A percentile compares a stretch with the other conserved stretches of the same genome.
phyloP scores from a whole-genome alignment of 2,113 vertebrate genomes.

The Neogobius melanostomus region DNA sequence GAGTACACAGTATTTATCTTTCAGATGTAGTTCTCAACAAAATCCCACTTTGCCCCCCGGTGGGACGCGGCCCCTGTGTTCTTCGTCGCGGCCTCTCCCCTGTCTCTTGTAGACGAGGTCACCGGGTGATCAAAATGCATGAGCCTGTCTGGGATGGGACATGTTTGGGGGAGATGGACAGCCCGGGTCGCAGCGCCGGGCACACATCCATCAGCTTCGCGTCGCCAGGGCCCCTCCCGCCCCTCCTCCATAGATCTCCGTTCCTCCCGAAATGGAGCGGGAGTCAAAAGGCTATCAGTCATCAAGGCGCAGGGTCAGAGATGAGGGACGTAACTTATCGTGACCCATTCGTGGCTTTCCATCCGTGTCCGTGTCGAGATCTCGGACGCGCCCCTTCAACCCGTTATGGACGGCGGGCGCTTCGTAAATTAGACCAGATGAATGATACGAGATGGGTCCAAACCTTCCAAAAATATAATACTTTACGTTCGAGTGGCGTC shows the following conservation, averaged over 20 bases:
- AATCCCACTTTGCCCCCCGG: too few species aligned
- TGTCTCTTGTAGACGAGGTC: neutral
- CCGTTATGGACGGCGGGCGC: neutral
- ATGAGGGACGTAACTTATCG: conserved; percentile 4
- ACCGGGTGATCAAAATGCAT: neutral
- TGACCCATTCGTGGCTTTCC: neutral
- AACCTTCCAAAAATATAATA: too few species aligned
- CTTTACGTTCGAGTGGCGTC: too few species aligned
- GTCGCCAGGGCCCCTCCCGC: conserved; percentile 24
- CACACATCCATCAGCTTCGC: conserved; percentile 37
- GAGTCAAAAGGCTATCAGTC: conserved; percentile 2
- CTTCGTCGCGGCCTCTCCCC: too few species aligned
- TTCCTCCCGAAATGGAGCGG: conserved; percentile 13
- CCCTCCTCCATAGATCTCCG: conserved; percentile 33
- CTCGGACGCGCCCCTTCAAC: neutral
- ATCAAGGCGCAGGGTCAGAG: neutral
- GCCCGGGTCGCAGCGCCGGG: neutral
- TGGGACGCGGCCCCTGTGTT: too few species aligned
- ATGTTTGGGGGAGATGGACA: neutral
- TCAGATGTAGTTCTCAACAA: too few species aligned
- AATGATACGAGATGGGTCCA: neutral
- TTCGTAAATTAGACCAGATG: conserved; percentile 2
- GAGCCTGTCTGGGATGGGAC: neutral
- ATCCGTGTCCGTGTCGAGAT: neutral
- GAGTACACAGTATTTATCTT: too few species aligned